Base-by-base conservation (phyloP, 2,113 vertebrate genomes). In the Eudyptes chrysolophus region DNA sequence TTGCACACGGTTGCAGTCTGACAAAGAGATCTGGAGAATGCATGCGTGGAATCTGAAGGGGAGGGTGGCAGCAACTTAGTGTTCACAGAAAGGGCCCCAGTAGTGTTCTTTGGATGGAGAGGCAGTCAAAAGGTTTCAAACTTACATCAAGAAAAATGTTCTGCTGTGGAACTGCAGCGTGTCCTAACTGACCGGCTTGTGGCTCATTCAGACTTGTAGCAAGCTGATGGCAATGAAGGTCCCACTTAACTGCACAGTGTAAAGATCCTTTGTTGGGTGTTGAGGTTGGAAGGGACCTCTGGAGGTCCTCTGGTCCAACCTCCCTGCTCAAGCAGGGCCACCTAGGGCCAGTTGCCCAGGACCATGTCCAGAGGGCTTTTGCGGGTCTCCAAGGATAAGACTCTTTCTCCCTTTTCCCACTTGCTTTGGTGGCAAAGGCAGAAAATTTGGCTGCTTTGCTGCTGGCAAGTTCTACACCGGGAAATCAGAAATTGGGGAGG, bases 1-100 rank as follows among this genome's bases (percentile, higher is more conserved):
- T 97, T 92, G 90, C 88, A 94, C 90, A 86, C 17, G 84, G 94
- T 81, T 94, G 95, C 92, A 96, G 96, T 94, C 88, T 92, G 84
- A 89, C 94, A 95, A 72, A 95, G 81, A 94, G 84, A 89, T 70
- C 66, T 93, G 64, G 64, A 94, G 78, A 92, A 91, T 38, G 94
- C 69, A 60, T 58, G 61, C 16, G 40, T 72, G 83, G 90, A 36
- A 20, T 54, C 14, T 70, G 72, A 91, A 91, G 26, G 83, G 90
- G 83, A 94, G 66, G 42, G 72, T 48, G 75, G 89, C 77, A 75
- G 94, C 22, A 26, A 87, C 68, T 94, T 95, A 97, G 96, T 97
- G 97, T 97, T 97, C 94, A 92, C 61, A 72, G 48, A 69, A 85
- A 68, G 15, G 71, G 89, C 66, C 77, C 85, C 84, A 12, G 75